Evolutionary conservation across 2,113 vertebrate genomes (phyloP), one percentile per base, ranked within the genome.

Genomic region (Myanophis thanlyinensis): DNA sequence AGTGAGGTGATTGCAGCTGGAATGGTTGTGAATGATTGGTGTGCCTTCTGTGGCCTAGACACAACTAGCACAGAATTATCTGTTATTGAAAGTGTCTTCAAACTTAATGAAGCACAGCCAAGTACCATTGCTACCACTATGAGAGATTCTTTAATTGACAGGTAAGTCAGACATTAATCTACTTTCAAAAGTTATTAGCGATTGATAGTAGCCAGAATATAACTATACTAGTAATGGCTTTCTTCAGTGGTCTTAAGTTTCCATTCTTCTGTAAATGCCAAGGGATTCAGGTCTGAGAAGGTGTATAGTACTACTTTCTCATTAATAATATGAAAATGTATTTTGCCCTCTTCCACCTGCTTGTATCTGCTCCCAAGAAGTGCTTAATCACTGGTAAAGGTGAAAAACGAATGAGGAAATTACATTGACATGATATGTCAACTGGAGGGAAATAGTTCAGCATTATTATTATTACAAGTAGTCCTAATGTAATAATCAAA

Each of bases 1-100:
- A 99, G 99, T 0, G 99, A 99, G 90, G 99, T 99, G n/a, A 98
- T 99, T 7, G 99, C 98, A 0, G 99, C 97, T 0, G 99, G 99
- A 7, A 99, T 99, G 99, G 99, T 99, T 92, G 99, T 99, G 11
- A 99, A 99, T 0, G 99, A 99, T 97, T 99, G 99, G 99, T 99
- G 98, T 73, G 99, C 99, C 46, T 99, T 99, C 97, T 99, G 99
- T 11, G 99, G 99, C 1, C 97, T 99, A 96, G 99, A 99, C 95
- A 99, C 99, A 4, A 99, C 99, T 44, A 99, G 99, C 96, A 99
- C 99, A 0, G 99, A 99, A 97, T 98, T 99, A 93, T 99, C 99
- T 0, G 99, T 99, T 95, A 99, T 99, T 9, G 99, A 99, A 97
- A 99, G 98, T 40, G 98, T 99, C 90, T 99, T 99, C 97, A 97